Conservation (phyloP, 2,888 invertebrate species). For the Tinea semifulvella region DNA sequence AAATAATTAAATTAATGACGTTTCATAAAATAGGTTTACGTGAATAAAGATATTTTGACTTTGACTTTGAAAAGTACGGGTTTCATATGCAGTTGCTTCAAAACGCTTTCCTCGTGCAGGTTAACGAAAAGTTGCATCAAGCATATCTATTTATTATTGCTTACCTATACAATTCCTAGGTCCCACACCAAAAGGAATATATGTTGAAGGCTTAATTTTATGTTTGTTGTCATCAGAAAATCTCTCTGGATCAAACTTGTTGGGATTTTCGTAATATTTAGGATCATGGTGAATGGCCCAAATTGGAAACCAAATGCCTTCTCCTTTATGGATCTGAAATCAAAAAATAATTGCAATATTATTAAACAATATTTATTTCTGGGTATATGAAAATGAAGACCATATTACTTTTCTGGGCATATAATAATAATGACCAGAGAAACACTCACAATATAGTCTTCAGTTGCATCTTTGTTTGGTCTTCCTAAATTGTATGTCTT, state of each 20-base stretch:
- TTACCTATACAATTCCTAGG: conserved; percentile 43
- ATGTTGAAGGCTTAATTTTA: conserved; percentile 29
- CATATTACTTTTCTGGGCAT: no score
- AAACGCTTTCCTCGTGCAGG: no score
- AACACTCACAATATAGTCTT: conserved; percentile 26
- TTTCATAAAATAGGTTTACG: no score
- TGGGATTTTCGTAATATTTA: conserved; percentile 31
- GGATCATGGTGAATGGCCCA: conserved; percentile 35
- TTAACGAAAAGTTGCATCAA: no score
- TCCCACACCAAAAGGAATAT: conserved; percentile 37
- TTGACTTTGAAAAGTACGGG: no score
- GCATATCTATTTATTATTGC: no score
- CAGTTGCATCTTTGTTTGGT: conserved; percentile 22
- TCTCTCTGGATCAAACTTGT: conserved; percentile 38
- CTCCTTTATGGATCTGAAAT: conserved; percentile 36
- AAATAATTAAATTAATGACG: no score
- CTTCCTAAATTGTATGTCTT: conserved; percentile 44
- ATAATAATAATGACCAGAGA: no score
- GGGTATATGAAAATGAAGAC: no score
- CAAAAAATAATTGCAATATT: neutral
- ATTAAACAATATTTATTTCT: no score
- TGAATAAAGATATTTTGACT: no score
- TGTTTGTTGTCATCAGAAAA: conserved; percentile 34
- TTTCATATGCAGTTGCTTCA: no score
- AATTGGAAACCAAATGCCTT: conserved; percentile 37